These are phyloP conservation scores for Cosmia pyralina DNA, from an alignment of 2,888 invertebrate species.

Conservation along the genomic window DNA sequence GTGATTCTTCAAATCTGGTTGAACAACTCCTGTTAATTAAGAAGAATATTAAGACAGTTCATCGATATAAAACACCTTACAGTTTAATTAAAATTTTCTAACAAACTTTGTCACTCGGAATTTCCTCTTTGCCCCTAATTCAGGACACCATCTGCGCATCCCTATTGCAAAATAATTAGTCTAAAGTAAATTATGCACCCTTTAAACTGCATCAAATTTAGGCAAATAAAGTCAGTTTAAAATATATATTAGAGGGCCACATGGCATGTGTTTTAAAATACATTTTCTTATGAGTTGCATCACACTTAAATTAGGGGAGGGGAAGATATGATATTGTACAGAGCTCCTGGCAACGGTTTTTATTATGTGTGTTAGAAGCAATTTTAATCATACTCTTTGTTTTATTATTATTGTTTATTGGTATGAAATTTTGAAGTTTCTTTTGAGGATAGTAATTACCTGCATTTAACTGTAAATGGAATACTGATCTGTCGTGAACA, in stretches of 20 bases:
- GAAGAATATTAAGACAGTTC: constrained; percentile 24
- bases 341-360: constrained; percentile 67
- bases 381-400: constrained; percentile 62
- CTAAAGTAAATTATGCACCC: constrained; percentile 89
- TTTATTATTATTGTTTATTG: constrained; percentile 50
- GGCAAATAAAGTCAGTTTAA: constrained; percentile 84
- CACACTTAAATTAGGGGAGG: constrained; percentile 73
- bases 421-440: not conserved
- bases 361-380: constrained; percentile 59
- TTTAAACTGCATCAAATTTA: constrained; percentile 88
- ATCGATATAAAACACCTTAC: constrained; percentile 75
- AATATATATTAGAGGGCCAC: constrained; percentile 85
- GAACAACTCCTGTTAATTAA: constrained; percentile 18
- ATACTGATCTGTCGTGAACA: not conserved
- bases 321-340: constrained; percentile 78
- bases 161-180: constrained; percentile 89
- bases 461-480: not conserved
- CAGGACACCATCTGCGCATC: constrained; percentile 85
- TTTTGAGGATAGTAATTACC: not conserved
- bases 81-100: constrained; percentile 82
- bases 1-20: not conserved
- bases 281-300: constrained; percentile 81
- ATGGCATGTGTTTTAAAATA: constrained; percentile 84
- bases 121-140: constrained; percentile 79
- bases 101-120: constrained; percentile 79